phyloP scores from a whole-genome alignment of 1,140 invertebrate species.

The Drosophila repleta region DNA sequence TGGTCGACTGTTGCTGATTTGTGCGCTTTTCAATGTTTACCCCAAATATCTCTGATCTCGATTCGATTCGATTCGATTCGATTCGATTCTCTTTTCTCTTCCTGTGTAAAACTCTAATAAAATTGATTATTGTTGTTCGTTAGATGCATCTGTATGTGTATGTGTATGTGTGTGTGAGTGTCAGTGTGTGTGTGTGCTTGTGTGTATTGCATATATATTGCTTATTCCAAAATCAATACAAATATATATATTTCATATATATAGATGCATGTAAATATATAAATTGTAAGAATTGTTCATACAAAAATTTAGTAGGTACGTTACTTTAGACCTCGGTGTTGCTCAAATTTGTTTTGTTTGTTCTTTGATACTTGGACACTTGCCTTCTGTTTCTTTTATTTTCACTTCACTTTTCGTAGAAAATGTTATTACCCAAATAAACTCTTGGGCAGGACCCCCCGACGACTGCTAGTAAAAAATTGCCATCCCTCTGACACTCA shows the following conservation, averaged over 20 bases:
- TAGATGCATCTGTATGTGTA: slow-evolving; percentile 63
- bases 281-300: slow-evolving; percentile 83
- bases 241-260: slow-evolving; percentile 75
- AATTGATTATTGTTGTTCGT: slow-evolving; percentile 81
- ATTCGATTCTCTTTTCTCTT: slow-evolving; percentile 39
- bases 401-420: slow-evolving; percentile 67
- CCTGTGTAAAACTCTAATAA: slow-evolving; percentile 80
- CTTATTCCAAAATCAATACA: slow-evolving; percentile 83
- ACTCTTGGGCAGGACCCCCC: slow-evolving; percentile 10
- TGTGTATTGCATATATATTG: slow-evolving; percentile 75
- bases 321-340: slow-evolving; percentile 83
- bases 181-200: slow-evolving; percentile 1
- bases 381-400: slow-evolving; percentile 14
- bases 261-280: slow-evolving; percentile 68
- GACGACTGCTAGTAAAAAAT: slow-evolving; percentile 34
- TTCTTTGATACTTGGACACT: slow-evolving; percentile 72
- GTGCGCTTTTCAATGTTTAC: slow-evolving; percentile 45
- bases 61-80: slow-evolving; percentile 35
- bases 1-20: slow-evolving; percentile 44
- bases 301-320: slow-evolving; percentile 83
- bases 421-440: slow-evolving; percentile 57
- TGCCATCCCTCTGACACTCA: slow-evolving; percentile 28
- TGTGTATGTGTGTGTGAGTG: not conserved
- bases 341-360: slow-evolving; percentile 66
- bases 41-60: slow-evolving; percentile 6